phyloP scores from a whole-genome alignment of 2,797 vertebrate species.

The Danionella dracula region DNA sequence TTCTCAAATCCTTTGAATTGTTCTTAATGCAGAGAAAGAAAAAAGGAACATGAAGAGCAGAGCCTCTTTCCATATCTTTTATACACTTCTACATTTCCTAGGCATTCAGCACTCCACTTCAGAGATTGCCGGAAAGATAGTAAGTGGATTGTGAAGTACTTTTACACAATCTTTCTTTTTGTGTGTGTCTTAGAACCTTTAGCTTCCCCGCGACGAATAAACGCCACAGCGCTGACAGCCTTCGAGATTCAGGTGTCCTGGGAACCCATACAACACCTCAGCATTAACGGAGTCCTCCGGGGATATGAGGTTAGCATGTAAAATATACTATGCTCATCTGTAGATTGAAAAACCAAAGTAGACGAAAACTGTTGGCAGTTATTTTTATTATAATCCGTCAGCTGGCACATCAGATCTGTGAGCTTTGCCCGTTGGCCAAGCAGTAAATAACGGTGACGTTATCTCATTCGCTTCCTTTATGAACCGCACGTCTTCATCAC shows the following conservation, averaged over 20 bases:
- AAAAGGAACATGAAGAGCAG: no score
- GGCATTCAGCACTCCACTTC: no score
- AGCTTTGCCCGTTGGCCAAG: not conserved
- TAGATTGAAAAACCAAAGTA: not conserved
- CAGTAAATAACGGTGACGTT: not conserved
- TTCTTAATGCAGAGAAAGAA: no score
- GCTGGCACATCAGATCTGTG: not conserved
- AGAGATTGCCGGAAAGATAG: no score
- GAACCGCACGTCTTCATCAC: not conserved
- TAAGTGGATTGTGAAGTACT: no score
- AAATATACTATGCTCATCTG: not conserved
- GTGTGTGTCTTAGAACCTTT: slow-evolving; percentile 93
- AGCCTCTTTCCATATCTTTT: no score
- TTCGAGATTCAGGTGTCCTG: slow-evolving; percentile 91
- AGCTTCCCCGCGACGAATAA: slow-evolving; percentile 76
- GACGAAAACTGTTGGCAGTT: not conserved
- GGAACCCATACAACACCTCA: slow-evolving; percentile 79
- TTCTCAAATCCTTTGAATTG: no score
- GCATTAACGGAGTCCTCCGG: slow-evolving; percentile 77
- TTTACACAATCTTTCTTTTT: no score
- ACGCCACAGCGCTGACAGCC: slow-evolving; percentile 77
- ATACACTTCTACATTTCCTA: no score
- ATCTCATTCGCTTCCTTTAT: slow-evolving; percentile 7
- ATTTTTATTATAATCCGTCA: not conserved
- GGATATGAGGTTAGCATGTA: slow-evolving; percentile 83